phyloP scores from a whole-genome alignment of 2,888 invertebrate species.

The Nemoura dubitans region DNA sequence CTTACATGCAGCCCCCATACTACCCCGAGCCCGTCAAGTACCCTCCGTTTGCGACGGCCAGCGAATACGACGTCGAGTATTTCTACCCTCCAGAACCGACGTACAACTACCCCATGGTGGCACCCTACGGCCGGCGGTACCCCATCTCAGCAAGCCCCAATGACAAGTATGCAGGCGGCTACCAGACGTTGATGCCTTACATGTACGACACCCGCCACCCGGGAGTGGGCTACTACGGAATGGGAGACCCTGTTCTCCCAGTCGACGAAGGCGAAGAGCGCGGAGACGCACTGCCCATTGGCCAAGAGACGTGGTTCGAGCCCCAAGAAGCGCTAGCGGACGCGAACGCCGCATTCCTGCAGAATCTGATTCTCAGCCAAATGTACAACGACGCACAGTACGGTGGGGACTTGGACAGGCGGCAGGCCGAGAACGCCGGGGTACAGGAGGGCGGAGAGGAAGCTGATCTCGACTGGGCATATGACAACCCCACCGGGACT shows the following conservation, averaged over 20 bases:
- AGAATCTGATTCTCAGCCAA: constrained; percentile 73
- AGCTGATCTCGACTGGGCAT: constrained; percentile 50
- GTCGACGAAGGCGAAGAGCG: constrained; percentile 67
- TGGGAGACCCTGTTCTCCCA: constrained; percentile 61
- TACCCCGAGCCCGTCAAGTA: constrained; percentile 60
- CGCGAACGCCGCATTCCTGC: constrained; percentile 71
- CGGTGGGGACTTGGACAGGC: background rate
- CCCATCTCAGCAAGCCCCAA: constrained; percentile 59
- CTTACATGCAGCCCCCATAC: constrained; percentile 60
- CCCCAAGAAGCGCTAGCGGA: constrained; percentile 57
- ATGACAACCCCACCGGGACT: constrained; percentile 52
- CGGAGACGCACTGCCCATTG: constrained; percentile 68
- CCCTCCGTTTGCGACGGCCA: constrained; percentile 64
- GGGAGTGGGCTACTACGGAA: constrained; percentile 60
- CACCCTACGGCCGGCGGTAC: constrained; percentile 57
- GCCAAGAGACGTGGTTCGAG: constrained; percentile 74
- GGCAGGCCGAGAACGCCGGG: constrained; percentile 59
- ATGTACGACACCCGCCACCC: constrained; percentile 60
- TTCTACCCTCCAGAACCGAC: constrained; percentile 60
- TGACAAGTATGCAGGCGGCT: constrained; percentile 61
- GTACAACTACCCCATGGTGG: constrained; percentile 55
- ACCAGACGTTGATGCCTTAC: constrained; percentile 61
- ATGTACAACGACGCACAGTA: constrained; percentile 67
- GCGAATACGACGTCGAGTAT: constrained; percentile 65
- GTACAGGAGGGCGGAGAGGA: constrained; percentile 53